These are phyloP conservation scores for Hucho hucho DNA, from an alignment of 2,113 vertebrate species.

Conservation along the genomic window DNA sequence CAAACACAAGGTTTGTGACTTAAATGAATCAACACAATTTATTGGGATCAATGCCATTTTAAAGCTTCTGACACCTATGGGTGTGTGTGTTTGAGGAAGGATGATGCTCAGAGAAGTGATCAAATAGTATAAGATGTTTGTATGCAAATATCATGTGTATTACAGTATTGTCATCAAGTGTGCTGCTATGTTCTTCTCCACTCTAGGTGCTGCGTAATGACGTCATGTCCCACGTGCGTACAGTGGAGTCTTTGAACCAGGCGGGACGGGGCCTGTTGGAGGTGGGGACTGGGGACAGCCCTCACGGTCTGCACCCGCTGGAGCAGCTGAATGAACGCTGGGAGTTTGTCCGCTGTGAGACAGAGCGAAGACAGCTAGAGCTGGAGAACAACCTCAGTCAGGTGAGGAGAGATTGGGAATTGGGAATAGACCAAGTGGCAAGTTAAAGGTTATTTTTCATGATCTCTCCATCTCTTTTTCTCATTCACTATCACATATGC, in stretches of 20 bases:
- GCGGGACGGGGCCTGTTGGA: constrained; percentile 78
- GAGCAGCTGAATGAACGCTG: constrained; percentile 79
- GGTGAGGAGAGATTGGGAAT: constrained; percentile 62
- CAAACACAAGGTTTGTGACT: constrained; percentile 83
- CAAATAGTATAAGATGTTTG: background rate
- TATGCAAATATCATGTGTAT: background rate
- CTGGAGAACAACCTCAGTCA: constrained; percentile 86
- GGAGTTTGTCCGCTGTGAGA: constrained; percentile 83
- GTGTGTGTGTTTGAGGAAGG: background rate
- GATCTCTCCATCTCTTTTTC: too few relatives aligned
- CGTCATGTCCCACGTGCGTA: constrained; percentile 81
- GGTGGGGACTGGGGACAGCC: constrained; percentile 65
- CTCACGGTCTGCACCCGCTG: constrained; percentile 76
- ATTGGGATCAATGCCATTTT: background rate
- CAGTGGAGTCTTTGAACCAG: constrained; percentile 78
- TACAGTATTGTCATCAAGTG: background rate
- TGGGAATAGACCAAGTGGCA: background rate
- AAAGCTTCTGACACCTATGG: background rate
- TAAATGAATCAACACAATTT: background rate
- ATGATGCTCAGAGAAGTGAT: too few relatives aligned
- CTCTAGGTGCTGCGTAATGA: constrained; percentile 83
- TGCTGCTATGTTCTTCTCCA: background rate
- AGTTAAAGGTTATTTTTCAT: too few relatives aligned
- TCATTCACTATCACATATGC: too few relatives aligned
- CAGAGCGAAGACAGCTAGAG: constrained; percentile 81